These are phyloP conservation scores for Cyaniris semiargus DNA, from an alignment of 2,888 invertebrate genomes.

Conservation along the genomic window DNA sequence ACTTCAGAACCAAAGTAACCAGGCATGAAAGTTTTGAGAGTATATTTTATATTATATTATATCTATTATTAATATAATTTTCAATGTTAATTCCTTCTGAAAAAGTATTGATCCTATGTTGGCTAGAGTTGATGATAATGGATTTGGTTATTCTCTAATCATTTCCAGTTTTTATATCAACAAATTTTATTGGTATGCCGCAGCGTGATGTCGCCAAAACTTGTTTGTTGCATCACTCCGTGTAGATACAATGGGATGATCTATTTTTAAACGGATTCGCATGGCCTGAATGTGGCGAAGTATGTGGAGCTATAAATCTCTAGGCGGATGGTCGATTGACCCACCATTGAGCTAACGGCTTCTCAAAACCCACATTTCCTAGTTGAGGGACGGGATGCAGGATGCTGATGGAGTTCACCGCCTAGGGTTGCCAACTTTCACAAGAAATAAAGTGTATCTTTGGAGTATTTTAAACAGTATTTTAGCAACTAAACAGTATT, in stretches of 20 bases:
- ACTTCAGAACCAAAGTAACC: too few species aligned
- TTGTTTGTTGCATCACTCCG: background rate
- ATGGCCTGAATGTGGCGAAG: constrained; percentile 3
- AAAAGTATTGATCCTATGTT: too few species aligned
- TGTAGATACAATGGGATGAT: background rate
- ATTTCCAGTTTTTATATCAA: background rate
- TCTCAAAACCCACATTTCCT: constrained; percentile 76
- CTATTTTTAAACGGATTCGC: constrained; percentile 26
- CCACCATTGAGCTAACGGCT: constrained; percentile 68
- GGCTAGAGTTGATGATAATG: too few species aligned
- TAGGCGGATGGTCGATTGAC: constrained; percentile 61
- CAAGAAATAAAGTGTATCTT: too few species aligned
- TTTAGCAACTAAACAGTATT: too few species aligned
- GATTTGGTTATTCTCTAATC: too few species aligned
- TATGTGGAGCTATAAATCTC: constrained; percentile 34
- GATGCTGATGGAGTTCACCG: constrained; percentile 52
- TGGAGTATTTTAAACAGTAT: too few species aligned
- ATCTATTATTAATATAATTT: too few species aligned
- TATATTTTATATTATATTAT: too few species aligned
- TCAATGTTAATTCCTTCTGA: too few species aligned
- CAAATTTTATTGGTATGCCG: background rate
- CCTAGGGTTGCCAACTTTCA: constrained; percentile 37
- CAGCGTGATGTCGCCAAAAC: background rate
- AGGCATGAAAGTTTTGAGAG: too few species aligned
- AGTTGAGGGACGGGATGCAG: constrained; percentile 73